Evolutionary conservation across 1,140 invertebrate species (phyloP), one percentile per base, ranked within the genome.

Genomic region (Leptinotarsa lineolata): DNA sequence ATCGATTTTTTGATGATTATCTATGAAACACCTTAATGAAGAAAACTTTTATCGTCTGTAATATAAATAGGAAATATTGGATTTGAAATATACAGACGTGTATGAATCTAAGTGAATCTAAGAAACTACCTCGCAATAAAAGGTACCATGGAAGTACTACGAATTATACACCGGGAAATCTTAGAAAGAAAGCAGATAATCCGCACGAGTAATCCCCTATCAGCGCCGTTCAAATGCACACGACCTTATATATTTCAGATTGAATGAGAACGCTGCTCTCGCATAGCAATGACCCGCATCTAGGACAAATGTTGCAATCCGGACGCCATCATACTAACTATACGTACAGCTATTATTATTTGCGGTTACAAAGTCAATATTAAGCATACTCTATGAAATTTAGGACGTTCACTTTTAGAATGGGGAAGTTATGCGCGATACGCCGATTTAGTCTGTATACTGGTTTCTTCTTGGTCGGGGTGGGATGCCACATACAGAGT

Each of bases 251-350:
- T 75, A 73, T 81, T 82, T 82, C 81, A 81, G 82, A 81, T 84
- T 84, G 81, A 84, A 82, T 82, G 81, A 79, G 79, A 82, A 81
- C 80, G 79, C 72, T 82, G 78, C 78, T 82, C 81, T 81, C 81
- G 78, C 81, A 83, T 83, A 84, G 83, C 83, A 84, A 84, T 84
- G 83, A 84, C 83, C 83, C 79, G 83, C 80, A 84, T 84, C 81
- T 84, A 83, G 83, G 83, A 80, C 83, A 80, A 79, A 81, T 82
- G 81, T 82, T 83, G 81, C 81, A 83, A 83, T 78, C 70, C 74
- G 76, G 76, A 79, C 78, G 77, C 78, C 78, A 80, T 81, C 78
- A 79, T 78, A 77, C 67, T 16, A 68, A 68, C 67, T 20, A 68
- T 21, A 48, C 67, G 48, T 48, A 18, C n/a, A 16, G n/a, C 20